A percentile compares a stretch with the other conserved stretches of the same genome.
Evolutionary conservation across 2,797 vertebrate species (phyloP).

Genomic region (Eospalax fontanierii): DNA sequence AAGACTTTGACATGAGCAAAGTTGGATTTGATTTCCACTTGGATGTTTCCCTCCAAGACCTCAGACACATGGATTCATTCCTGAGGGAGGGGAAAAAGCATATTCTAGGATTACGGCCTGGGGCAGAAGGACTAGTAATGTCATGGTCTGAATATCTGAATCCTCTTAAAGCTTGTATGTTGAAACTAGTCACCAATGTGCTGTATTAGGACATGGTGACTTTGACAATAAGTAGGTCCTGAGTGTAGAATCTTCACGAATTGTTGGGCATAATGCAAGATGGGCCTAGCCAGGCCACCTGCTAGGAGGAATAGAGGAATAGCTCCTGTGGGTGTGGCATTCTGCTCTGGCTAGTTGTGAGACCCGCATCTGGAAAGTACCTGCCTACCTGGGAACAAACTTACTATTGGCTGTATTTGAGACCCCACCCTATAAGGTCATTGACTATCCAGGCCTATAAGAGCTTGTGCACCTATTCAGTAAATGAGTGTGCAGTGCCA

Average conservation of each 20-base stretch:
- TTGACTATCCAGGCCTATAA: too few species aligned
- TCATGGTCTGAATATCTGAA: not conserved
- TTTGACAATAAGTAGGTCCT: not conserved
- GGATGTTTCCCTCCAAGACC: not conserved
- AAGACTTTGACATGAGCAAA: conserved; percentile 61
- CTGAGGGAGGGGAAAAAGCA: not conserved
- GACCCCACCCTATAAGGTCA: too few species aligned
- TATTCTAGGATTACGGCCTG: fast-evolving
- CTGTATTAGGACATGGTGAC: not conserved
- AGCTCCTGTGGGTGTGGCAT: too few species aligned
- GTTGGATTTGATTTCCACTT: conserved; percentile 35
- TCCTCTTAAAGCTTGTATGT: not conserved
- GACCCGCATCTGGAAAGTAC: too few species aligned
- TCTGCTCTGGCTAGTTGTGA: too few species aligned
- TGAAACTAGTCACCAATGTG: not conserved
- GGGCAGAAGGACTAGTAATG: not conserved
- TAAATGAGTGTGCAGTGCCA: too few species aligned
- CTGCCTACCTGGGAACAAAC: too few species aligned
- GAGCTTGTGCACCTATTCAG: too few species aligned
- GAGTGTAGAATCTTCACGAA: not conserved
- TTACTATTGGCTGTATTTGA: too few species aligned
- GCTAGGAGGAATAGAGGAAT: too few species aligned
- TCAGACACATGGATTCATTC: not conserved
- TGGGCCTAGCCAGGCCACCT: too few species aligned
- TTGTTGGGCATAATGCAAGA: too few species aligned